Percentiles rank a stretch among this genome's conserved stretches.
Evolutionary conservation across 2,797 vertebrate species (phyloP).

Genomic region (Melanotaenia nigrans): DNA sequence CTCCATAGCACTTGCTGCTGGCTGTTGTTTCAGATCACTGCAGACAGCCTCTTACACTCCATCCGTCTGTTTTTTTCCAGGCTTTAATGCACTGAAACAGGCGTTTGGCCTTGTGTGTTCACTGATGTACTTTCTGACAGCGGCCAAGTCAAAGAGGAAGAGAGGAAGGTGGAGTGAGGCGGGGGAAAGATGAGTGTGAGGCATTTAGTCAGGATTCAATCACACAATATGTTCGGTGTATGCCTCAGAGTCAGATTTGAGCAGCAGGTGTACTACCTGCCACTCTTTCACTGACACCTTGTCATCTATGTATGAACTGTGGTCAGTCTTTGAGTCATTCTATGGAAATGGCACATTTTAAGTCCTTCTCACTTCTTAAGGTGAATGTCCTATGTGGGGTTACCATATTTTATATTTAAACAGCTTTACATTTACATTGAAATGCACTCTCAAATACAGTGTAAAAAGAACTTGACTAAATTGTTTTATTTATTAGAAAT

Average conservation of each 20-base stretch:
- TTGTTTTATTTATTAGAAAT: too few relatives aligned
- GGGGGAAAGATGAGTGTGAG: constrained; percentile 8
- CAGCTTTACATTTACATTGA: too few relatives aligned
- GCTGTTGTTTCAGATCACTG: constrained; percentile 38
- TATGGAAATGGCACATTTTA: too few relatives aligned
- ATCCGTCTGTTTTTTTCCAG: constrained; percentile 39
- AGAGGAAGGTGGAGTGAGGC: constrained; percentile 9
- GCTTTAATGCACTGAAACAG: constrained; percentile 40
- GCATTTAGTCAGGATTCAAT: constrained; percentile 40
- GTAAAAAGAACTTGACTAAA: too few relatives aligned
- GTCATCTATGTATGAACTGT: constrained; percentile 52
- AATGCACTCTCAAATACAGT: too few relatives aligned
- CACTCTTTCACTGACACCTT: constrained; percentile 36
- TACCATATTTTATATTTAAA: too few relatives aligned
- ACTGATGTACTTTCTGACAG: constrained; percentile 41
- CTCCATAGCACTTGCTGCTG: constrained; percentile 24
- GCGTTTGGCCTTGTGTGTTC: constrained; percentile 36
- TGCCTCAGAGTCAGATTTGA: constrained; percentile 20
- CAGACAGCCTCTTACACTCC: constrained; percentile 38
- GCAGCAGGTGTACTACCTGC: constrained; percentile 41
- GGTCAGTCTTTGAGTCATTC: too few relatives aligned
- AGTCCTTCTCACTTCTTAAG: too few relatives aligned
- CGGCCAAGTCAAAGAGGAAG: constrained; percentile 25
- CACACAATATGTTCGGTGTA: constrained; percentile 12
- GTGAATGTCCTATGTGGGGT: too few relatives aligned